phyloP scores from a whole-genome alignment of 2,888 invertebrate genomes.

The Erannis defoliaria region DNA sequence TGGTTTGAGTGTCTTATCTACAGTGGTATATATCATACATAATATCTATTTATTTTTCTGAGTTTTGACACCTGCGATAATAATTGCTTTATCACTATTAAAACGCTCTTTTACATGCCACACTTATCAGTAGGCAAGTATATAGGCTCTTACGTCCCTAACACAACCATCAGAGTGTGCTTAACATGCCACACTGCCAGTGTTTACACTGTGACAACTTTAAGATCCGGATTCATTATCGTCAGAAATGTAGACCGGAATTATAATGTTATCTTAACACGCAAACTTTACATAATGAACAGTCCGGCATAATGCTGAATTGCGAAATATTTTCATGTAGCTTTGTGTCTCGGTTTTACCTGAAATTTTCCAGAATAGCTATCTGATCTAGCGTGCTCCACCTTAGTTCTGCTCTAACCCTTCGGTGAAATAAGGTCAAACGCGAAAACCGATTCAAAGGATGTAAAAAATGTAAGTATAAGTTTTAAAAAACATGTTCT shows the following conservation, averaged over 20 bases:
- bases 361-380: too few species aligned
- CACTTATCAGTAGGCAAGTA: not conserved
- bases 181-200: conserved; percentile 6
- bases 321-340: conserved; percentile 18
- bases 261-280: conserved; percentile 35
- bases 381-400: too few species aligned
- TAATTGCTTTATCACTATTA: not conserved
- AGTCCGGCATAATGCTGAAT: conserved; percentile 1
- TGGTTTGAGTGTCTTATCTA: too few species aligned
- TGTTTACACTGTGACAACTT: conserved; percentile 19
- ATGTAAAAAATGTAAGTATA: too few species aligned
- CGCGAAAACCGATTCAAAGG: too few species aligned
- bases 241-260: conserved; percentile 23
- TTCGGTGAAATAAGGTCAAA: too few species aligned
- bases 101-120: not conserved
- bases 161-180: conserved; percentile 1
- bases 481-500: too few species aligned
- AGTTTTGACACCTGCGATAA: not conserved
- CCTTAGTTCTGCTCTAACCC: too few species aligned
- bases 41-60: not conserved
- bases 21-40: not conserved
- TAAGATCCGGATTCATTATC: conserved; percentile 30
- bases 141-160: not conserved
- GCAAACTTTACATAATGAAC: conserved; percentile 32
- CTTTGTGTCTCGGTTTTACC: not conserved